Base-by-base conservation (phyloP, 2,797 vertebrate species). In the Tokudaia tokunoshimensis region DNA sequence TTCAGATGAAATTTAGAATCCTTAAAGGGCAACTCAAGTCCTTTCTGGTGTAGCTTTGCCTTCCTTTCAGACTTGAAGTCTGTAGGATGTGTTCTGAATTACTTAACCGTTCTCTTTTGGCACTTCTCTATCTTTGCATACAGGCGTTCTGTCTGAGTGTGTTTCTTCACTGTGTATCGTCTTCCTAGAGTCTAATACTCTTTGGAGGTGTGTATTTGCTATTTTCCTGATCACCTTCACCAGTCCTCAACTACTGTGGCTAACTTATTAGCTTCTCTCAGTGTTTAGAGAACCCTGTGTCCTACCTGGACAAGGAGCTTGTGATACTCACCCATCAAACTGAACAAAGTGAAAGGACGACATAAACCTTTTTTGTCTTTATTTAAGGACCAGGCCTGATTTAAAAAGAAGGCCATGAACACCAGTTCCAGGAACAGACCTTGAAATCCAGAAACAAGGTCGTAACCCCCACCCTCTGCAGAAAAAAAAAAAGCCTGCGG, bases 1-100 rank as follows among this genome's bases (percentile, higher is more conserved):
- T 85, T 82, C 29, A 72, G n/a, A 70, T 96, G 91, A 52, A 94
- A 85, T 93, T 87, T 87, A 88, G 76, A 87, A 72, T 80, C 7
- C 83, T 89, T 95, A 95, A 61, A 84, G 50, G 55, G 14, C 26
- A 94, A 29, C 26, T 37, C 11, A 57, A 34, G 4, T 75, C 59
- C 31, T 94, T 94, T 85, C 41, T 76, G 24, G 24, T 31, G 5
- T 50, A 26, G 24, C 26, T 78, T 37, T 55, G 6, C 50, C n/a
- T 94, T 89, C 10, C n/a, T 74, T 90, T 61, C 1, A 89, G 50
- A 37, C 50, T 70, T 37, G 59, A 61, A 89, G 55, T 31, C 29
- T 89, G 6, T 24, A 76, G 15, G 34, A 9, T 0, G 0, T 59
- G 9, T 59, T 92, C 50, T 80, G 52, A 89, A 65, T 88, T 55